A percentile compares a stretch with the other conserved stretches of the same genome.
These are phyloP conservation scores for Melanotaenia trifasciata DNA, from an alignment of 2,797 vertebrate genomes.

Conservation along the genomic window DNA sequence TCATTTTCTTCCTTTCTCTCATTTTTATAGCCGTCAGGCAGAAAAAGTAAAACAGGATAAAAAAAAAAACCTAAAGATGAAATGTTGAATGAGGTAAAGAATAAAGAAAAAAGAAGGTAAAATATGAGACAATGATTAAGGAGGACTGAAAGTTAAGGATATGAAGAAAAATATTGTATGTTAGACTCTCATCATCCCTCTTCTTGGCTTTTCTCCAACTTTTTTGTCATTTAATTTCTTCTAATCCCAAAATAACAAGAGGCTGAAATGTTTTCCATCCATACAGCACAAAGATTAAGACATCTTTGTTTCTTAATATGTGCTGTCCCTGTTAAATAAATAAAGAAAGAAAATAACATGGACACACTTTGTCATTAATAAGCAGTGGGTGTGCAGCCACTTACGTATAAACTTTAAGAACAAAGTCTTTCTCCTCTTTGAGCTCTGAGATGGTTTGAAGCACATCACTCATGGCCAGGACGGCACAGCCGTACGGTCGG, in stretches of 20 bases:
- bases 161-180: not conserved
- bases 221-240: no score
- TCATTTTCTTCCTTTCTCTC: not conserved
- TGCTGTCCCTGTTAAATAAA: no score
- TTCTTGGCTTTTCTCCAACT: no score
- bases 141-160: not conserved
- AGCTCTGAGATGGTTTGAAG: slow-evolving; percentile 92
- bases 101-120: not conserved
- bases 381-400: slow-evolving; percentile 51
- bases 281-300: not conserved
- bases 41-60: not conserved
- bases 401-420: slow-evolving; percentile 97
- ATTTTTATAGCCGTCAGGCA: slow-evolving; percentile 3
- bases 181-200: no score
- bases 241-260: no score
- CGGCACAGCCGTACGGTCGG: slow-evolving; percentile 92
- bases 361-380: fast-evolving
- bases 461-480: slow-evolving; percentile 91
- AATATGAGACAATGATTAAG: not conserved
- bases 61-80: no score
- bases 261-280: not conserved
- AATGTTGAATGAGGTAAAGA: not conserved
- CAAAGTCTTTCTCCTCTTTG: slow-evolving; percentile 96
- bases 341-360: no score
- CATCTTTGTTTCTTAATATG: no score